Evolutionary conservation across 2,113 vertebrate species (phyloP), one percentile per base, ranked within the genome.

Genomic region (Rhadina sibilatrix): DNA sequence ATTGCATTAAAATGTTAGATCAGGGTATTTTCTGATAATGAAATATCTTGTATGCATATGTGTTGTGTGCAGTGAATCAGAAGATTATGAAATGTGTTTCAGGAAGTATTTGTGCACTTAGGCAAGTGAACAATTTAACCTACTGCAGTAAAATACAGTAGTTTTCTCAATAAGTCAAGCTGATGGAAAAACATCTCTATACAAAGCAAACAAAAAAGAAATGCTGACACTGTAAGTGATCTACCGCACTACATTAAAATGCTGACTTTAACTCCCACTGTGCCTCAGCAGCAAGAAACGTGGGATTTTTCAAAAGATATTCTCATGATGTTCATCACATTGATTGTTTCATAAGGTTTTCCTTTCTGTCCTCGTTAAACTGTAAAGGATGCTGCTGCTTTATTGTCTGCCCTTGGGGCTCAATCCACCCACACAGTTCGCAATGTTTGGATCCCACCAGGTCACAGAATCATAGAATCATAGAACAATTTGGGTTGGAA

Each of bases 341-440:
- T 44, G 30, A 54, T 79, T 85, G 49, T 30, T 91, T 75, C 37
- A 28, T 44, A 31, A 79, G 23, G 7, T 61, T 83, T 92, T 85
- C 52, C n/a, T 40, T 84, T 85, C 20, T 16, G 9, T 5, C 24
- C 44, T 76, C 0, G 0, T 66, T 76, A 61, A 61, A 46, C 13
- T 69, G 19, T 33, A 38, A 70, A 44, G 12, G 4, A 23, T 42
- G 20, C 24, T 91, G 31, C 31, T 85, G 35, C n/a, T 19, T 64
- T 30, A 4, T 5, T 53, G 11, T 38, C 46, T 52, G 46, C 18
- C n/a, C 19, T n/a, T 72, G 49, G 53, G 17, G 38, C 25, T 83
- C 0, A 0, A 24, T 85, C 38, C 27, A 37, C 53, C n/a, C 30
- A 33, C 61, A 17, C 11, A 42, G 11, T 42, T 56, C 3, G 0